Percentiles rank a stretch among this genome's conserved stretches.
Evolutionary conservation across 2,113 vertebrate genomes (phyloP).

Genomic region (Helogale parvula): DNA sequence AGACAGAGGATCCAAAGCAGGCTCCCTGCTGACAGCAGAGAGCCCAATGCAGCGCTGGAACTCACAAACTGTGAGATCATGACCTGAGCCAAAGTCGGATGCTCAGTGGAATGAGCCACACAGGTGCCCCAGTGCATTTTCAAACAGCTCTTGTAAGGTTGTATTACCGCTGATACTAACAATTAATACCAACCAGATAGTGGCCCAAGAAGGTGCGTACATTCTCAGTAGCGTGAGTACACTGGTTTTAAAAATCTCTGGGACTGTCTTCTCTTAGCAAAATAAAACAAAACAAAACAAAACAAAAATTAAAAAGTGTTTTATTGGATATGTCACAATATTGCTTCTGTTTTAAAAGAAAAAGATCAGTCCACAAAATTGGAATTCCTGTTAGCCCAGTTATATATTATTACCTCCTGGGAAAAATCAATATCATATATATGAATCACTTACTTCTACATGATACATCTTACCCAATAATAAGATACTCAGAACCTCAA

Average conservation of each 20-base stretch:
- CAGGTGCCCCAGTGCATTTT: not conserved
- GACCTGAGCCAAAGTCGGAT: too few species aligned
- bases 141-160: not conserved
- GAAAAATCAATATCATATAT: not conserved
- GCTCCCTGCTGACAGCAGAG: too few species aligned
- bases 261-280: not conserved
- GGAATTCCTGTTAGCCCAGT: not conserved
- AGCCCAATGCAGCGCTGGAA: too few species aligned
- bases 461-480: not conserved
- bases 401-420: not conserved
- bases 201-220: not conserved
- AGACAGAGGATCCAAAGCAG: too few species aligned
- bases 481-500: not conserved
- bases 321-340: slow-evolving; percentile 46
- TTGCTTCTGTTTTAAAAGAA: slow-evolving; percentile 37
- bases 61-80: too few species aligned
- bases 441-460: not conserved
- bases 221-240: not conserved
- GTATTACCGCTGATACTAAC: not conserved
- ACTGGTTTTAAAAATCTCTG: not conserved
- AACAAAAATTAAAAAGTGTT: slow-evolving; percentile 15
- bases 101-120: too few species aligned
- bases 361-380: slow-evolving; percentile 46
- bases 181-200: not conserved
- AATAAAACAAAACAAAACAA: not conserved